Evolutionary conservation across 1,140 invertebrate species (phyloP).

Genomic region (Pseudomyrmex cubaensis): DNA sequence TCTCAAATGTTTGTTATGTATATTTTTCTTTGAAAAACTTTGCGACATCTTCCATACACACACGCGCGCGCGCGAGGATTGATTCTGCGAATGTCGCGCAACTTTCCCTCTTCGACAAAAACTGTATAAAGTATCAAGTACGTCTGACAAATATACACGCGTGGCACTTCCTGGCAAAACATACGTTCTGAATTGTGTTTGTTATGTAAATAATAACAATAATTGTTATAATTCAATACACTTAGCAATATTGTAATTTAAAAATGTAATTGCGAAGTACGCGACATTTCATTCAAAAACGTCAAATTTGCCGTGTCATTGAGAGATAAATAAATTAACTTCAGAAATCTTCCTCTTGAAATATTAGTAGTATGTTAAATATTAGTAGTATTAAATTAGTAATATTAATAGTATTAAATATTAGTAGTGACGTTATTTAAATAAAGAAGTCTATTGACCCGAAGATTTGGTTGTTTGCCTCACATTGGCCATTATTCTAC

Average conservation of each 20-base stretch:
- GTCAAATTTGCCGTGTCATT: neutral
- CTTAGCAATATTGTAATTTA: neutral
- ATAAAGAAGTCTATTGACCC: too few relatives aligned
- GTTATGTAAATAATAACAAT: too few relatives aligned
- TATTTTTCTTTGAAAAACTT: constrained; percentile 33
- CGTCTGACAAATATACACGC: neutral
- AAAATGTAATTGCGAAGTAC: neutral
- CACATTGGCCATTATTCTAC: too few relatives aligned
- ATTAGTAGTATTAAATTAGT: too few relatives aligned
- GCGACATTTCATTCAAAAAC: neutral
- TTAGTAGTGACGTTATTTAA: too few relatives aligned
- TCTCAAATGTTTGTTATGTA: neutral
- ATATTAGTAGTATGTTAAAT: too few relatives aligned
- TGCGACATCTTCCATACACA: neutral
- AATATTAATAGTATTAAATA: too few relatives aligned
- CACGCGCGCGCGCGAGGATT: neutral
- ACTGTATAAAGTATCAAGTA: neutral
- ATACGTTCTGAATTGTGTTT: too few relatives aligned
- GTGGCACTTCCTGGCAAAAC: too few relatives aligned
- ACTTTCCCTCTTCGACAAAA: constrained; percentile 19
- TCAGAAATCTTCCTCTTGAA: too few relatives aligned
- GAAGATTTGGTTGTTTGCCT: too few relatives aligned
- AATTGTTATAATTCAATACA: neutral
- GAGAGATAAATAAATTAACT: neutral
- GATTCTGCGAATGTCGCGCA: neutral